Conservation (phyloP, 2,113 vertebrate genomes). For the Quiscalus mexicanus region DNA sequence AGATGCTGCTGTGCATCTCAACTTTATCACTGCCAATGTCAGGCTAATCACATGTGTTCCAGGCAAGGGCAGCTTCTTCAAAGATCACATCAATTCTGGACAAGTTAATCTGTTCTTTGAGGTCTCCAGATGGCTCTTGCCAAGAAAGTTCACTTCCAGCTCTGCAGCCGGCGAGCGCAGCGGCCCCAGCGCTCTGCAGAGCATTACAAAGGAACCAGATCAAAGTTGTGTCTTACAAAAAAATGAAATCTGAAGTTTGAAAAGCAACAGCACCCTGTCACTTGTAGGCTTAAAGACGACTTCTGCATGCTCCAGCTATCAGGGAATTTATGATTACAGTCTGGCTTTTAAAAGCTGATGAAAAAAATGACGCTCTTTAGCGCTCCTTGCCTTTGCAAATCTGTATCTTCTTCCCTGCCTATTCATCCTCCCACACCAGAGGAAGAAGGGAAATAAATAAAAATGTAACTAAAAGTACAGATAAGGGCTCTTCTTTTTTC, state of each 20-base stretch:
- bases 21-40: conserved; percentile 35
- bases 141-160: conserved; percentile 63
- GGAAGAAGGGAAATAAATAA: conserved; percentile 64
- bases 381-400: conserved; percentile 58
- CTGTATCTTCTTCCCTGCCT: not conserved
- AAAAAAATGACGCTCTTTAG: conserved; percentile 10
- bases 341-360: conserved; percentile 56
- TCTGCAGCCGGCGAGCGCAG: conserved; percentile 14
- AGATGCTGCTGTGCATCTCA: not conserved
- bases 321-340: conserved; percentile 65
- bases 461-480: conserved; percentile 40
- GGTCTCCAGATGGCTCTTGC: conserved; percentile 66
- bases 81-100: conserved; percentile 67
- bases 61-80: conserved; percentile 58
- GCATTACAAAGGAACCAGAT: conserved; percentile 66
- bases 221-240: conserved; percentile 60
- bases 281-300: conserved; percentile 54
- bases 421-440: conserved; percentile 53
- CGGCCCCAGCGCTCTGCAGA: conserved; percentile 3
- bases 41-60: conserved; percentile 54
- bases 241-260: conserved; percentile 64
- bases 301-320: conserved; percentile 64
- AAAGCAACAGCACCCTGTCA: conserved; percentile 70
- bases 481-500: conserved; percentile 39
- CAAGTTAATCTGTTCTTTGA: conserved; percentile 69